phyloP scores from a whole-genome alignment of 2,888 invertebrate genomes.

The Calliopum simillimum region DNA sequence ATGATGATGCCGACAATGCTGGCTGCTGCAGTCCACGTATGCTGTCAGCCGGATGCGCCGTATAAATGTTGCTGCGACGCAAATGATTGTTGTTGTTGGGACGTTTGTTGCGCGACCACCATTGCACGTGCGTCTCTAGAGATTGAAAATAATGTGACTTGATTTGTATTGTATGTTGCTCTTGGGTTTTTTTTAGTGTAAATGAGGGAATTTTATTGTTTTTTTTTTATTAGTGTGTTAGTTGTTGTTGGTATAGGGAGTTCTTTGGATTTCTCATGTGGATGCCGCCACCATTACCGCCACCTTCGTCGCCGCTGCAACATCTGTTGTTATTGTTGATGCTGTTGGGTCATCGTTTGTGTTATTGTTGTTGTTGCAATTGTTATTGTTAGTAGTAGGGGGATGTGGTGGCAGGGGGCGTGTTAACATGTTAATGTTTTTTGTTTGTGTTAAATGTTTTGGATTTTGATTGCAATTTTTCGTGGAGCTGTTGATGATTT shows the following conservation, averaged over 20 bases:
- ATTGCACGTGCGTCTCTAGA: slow-evolving; percentile 66
- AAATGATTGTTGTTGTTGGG: slow-evolving; percentile 64
- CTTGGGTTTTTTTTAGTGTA: slow-evolving; percentile 35
- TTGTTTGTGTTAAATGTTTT: slow-evolving; percentile 13
- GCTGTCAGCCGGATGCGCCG: slow-evolving; percentile 66
- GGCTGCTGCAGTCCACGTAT: slow-evolving; percentile 63
- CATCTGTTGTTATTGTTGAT: not conserved
- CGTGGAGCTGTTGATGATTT: slow-evolving; percentile 30
- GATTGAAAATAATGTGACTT: slow-evolving; percentile 37
- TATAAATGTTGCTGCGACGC: slow-evolving; percentile 66
- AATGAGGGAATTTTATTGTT: slow-evolving; percentile 10
- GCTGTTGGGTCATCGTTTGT: not conserved
- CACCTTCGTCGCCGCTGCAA: slow-evolving; percentile 36
- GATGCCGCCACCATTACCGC: slow-evolving; percentile 50
- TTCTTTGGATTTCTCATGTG: slow-evolving; percentile 31
- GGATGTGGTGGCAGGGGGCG: slow-evolving; percentile 44
- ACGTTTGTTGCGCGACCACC: slow-evolving; percentile 67
- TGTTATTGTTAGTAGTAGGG: not conserved
- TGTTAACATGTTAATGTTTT: slow-evolving; percentile 42
- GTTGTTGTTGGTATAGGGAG: slow-evolving; percentile 2
- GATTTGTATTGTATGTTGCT: slow-evolving; percentile 27
- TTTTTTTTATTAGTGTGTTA: not conserved
- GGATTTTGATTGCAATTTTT: slow-evolving; percentile 25
- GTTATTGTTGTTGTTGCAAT: slow-evolving; percentile 18
- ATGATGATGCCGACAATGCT: slow-evolving; percentile 51